Evolutionary conservation across 2,113 vertebrate species (phyloP).

Genomic region (Brienomyrus brachyistius): DNA sequence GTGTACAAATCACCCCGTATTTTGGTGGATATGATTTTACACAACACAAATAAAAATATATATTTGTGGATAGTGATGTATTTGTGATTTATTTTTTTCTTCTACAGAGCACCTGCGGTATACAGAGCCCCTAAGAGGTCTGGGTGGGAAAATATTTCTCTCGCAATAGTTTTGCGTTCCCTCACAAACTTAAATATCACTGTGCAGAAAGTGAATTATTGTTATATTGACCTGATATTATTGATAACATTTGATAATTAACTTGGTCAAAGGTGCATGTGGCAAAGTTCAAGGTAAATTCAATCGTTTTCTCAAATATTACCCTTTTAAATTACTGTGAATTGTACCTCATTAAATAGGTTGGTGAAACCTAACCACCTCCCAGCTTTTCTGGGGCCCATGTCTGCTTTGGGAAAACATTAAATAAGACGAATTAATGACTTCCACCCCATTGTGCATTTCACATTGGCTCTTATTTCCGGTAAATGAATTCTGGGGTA

Average conservation of each 20-base stretch:
- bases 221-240: slow-evolving; percentile 44
- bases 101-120: too few species aligned
- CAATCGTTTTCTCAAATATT: slow-evolving; percentile 27
- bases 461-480: neutral
- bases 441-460: neutral
- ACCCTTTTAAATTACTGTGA: neutral
- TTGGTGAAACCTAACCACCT: neutral
- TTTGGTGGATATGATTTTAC: too few species aligned
- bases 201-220: slow-evolving; percentile 50
- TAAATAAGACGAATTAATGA: neutral
- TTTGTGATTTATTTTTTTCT: too few species aligned
- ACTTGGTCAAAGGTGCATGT: neutral
- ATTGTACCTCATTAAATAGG: neutral
- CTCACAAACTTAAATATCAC: slow-evolving; percentile 52
- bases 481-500: neutral
- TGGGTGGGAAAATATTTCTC: too few species aligned
- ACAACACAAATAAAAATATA: too few species aligned
- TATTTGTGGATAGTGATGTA: too few species aligned
- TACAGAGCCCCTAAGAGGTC: too few species aligned
- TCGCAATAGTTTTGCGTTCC: too few species aligned
- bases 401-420: neutral
- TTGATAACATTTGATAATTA: slow-evolving; percentile 18
- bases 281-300: slow-evolving; percentile 42
- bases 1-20: too few species aligned
- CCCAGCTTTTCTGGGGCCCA: neutral